Conservation (phyloP, 2,113 vertebrate species). For the Prunella himalayana region DNA sequence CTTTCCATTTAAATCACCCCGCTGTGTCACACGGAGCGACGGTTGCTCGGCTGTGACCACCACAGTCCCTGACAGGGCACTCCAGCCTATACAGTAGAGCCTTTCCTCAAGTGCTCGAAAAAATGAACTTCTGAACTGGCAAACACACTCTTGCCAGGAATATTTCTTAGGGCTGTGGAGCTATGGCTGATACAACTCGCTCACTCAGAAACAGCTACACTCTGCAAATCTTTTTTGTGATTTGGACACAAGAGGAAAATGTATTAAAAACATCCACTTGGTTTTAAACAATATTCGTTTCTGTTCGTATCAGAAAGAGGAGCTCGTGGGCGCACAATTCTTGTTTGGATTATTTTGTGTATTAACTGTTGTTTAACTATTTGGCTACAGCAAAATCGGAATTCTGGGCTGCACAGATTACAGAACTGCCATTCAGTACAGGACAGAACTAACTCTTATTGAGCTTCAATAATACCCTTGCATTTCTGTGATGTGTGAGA, state of each 20-base stretch:
- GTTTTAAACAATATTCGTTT: conserved; percentile 16
- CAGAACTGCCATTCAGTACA: background rate
- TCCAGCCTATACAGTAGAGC: background rate
- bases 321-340: background rate
- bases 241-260: background rate
- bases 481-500: background rate
- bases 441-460: conserved; percentile 27
- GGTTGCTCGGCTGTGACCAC: background rate
- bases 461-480: background rate
- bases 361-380: conserved; percentile 10
- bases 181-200: background rate
- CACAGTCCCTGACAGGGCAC: background rate
- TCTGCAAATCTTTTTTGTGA: background rate
- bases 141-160: background rate
- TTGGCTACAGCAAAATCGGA: background rate
- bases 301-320: background rate
- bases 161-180: background rate
- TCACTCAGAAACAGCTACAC: background rate
- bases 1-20: background rate
- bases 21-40: background rate
- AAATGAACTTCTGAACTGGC: conserved; percentile 42
- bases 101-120: background rate
- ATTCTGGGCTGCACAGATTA: background rate
- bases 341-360: background rate
- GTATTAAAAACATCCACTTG: background rate